Evolutionary conservation across 2,113 vertebrate species (phyloP).

Genomic region (Struthidea cinerea): DNA sequence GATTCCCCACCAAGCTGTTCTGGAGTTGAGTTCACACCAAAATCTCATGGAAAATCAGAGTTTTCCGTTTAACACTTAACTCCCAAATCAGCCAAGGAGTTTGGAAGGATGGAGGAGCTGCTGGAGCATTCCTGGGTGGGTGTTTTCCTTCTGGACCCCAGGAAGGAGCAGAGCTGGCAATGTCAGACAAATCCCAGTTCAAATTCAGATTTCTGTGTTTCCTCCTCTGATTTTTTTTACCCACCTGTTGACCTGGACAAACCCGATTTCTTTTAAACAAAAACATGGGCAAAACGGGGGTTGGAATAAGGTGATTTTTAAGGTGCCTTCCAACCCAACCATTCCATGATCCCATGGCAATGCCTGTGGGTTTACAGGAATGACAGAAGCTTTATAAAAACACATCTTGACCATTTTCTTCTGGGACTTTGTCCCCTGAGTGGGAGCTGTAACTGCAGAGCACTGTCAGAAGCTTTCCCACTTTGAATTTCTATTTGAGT

Average conservation of each 20-base stretch:
- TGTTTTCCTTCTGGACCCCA: neutral
- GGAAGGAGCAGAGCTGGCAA: neutral
- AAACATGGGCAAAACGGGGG: neutral
- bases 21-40: neutral
- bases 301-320: neutral
- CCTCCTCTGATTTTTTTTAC: neutral
- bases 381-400: neutral
- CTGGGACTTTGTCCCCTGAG: neutral
- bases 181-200: neutral
- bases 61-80: neutral
- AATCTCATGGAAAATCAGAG: neutral
- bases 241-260: neutral
- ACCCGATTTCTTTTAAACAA: neutral
- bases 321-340: neutral
- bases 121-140: neutral
- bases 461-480: neutral
- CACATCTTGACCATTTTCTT: neutral
- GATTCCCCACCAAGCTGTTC: neutral
- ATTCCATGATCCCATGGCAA: neutral
- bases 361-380: neutral
- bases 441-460: neutral
- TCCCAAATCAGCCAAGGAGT: neutral
- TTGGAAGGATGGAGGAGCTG: neutral
- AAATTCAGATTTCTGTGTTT: neutral
- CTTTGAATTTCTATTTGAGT: neutral